Percentiles rank a stretch among this genome's conserved stretches.
Conservation (phyloP, 2,797 vertebrate species). For the Spinus olivaceus region DNA sequence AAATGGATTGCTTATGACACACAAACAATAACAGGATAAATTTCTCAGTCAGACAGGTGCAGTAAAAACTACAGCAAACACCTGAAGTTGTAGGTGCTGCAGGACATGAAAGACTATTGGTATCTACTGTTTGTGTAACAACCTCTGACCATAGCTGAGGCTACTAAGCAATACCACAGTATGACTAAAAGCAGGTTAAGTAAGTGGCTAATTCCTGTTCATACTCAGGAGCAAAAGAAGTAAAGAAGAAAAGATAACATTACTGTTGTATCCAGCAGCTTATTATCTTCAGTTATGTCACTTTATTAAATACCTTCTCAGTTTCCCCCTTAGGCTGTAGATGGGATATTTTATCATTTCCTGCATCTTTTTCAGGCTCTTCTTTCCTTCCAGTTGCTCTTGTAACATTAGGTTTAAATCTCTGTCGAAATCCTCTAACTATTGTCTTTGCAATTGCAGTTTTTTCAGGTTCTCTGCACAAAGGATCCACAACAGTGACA, state of each 20-base stretch:
- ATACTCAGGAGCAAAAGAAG: not conserved
- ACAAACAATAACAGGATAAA: not conserved
- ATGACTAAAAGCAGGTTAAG: not conserved
- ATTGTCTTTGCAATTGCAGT: not conserved
- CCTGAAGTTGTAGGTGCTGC: not conserved
- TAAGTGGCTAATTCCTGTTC: not conserved
- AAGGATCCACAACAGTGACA: not conserved
- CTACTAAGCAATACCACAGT: not conserved
- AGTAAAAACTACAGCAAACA: not conserved
- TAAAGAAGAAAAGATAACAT: not conserved
- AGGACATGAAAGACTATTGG: not conserved
- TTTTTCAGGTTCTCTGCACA: constrained; percentile 37
- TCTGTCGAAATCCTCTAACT: constrained; percentile 22
- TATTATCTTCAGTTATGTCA: not conserved
- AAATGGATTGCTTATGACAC: not conserved
- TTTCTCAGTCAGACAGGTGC: not conserved
- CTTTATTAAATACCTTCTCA: constrained; percentile 25
- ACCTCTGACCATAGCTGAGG: not conserved
- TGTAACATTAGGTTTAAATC: constrained; percentile 53
- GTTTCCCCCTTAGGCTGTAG: not conserved
- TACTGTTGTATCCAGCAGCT: not conserved
- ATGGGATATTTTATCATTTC: not conserved
- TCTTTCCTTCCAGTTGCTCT: constrained; percentile 30
- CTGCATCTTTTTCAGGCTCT: not conserved
- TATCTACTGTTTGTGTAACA: not conserved